Conservation (phyloP, 2,888 invertebrate species). For the Tiliacea citrago region DNA sequence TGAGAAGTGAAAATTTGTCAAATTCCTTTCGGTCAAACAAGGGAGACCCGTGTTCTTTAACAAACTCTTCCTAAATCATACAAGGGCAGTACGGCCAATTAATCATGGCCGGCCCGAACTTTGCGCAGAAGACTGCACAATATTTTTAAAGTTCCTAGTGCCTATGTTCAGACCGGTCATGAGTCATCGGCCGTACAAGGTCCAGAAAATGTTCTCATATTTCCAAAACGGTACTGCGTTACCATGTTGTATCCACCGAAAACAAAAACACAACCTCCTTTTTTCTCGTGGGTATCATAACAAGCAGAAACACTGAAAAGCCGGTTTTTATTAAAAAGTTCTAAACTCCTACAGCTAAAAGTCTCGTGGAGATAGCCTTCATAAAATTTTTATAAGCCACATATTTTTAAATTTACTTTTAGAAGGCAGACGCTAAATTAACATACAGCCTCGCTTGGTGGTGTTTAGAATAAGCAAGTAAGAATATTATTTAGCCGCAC, state of each 20-base stretch:
- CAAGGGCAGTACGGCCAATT: too few relatives aligned
- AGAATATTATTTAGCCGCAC: conserved; percentile 19
- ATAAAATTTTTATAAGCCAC: conserved; percentile 49
- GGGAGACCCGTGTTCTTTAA: too few relatives aligned
- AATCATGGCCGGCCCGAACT: too few relatives aligned
- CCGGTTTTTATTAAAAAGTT: conserved; percentile 49
- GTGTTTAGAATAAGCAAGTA: conserved; percentile 19
- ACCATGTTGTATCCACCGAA: not conserved
- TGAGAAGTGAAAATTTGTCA: too few relatives aligned
- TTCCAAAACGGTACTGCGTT: not conserved
- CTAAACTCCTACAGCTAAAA: conserved; percentile 25
- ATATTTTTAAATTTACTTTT: conserved; percentile 50
- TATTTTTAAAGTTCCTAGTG: too few relatives aligned
- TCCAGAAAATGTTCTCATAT: too few relatives aligned
- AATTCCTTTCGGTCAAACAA: too few relatives aligned
- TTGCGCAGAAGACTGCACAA: too few relatives aligned
- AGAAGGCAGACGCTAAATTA: conserved; percentile 42
- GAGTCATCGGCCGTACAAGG: too few relatives aligned
- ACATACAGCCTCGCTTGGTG: conserved; percentile 37
- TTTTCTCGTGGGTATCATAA: conserved; percentile 26
- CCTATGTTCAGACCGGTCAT: too few relatives aligned
- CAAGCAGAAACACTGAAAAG: conserved; percentile 24
- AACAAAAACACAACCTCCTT: conserved; percentile 15
- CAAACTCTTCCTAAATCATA: not conserved
- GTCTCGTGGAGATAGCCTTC: conserved; percentile 14